A percentile compares a stretch with the other conserved stretches of the same genome.
These are phyloP conservation scores for Neodiprion pinetum DNA, from an alignment of 1,140 invertebrate species.

Conservation along the genomic window DNA sequence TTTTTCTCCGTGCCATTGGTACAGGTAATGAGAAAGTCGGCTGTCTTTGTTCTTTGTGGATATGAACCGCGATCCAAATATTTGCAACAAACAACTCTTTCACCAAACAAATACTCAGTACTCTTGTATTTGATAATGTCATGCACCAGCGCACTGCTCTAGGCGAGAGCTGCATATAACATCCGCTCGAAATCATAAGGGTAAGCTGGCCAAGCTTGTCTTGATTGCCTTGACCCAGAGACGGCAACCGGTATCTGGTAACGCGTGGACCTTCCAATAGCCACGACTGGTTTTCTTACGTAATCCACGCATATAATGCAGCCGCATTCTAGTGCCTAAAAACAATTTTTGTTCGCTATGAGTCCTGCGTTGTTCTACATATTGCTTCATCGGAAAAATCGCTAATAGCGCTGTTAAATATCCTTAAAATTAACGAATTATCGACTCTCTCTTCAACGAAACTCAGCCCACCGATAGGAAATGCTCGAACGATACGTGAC, in stretches of 20 bases:
- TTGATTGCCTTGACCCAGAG: constrained; percentile 51
- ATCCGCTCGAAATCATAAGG: not conserved
- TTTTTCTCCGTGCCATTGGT: not conserved
- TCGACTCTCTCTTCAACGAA: too few relatives aligned
- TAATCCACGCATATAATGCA: constrained; percentile 24
- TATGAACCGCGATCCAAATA: too few relatives aligned
- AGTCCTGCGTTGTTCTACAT: not conserved
- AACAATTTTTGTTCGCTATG: not conserved
- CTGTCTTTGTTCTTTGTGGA: not conserved
- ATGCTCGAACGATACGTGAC: not conserved
- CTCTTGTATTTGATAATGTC: not conserved
- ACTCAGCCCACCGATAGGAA: not conserved
- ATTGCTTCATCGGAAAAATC: not conserved
- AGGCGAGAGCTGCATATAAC: not conserved
- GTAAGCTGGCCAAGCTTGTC: not conserved
- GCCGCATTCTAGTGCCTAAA: not conserved
- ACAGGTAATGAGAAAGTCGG: not conserved
- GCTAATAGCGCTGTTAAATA: not conserved
- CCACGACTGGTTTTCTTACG: constrained; percentile 40
- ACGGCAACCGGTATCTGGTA: constrained; percentile 33
- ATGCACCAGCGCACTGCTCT: not conserved
- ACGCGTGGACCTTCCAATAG: constrained; percentile 37
- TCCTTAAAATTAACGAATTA: not conserved
- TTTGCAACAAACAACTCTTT: too few relatives aligned
- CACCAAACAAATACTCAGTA: too few relatives aligned